Conservation (phyloP, 2,797 vertebrate species). For the Lindbergichthys nudifrons region DNA sequence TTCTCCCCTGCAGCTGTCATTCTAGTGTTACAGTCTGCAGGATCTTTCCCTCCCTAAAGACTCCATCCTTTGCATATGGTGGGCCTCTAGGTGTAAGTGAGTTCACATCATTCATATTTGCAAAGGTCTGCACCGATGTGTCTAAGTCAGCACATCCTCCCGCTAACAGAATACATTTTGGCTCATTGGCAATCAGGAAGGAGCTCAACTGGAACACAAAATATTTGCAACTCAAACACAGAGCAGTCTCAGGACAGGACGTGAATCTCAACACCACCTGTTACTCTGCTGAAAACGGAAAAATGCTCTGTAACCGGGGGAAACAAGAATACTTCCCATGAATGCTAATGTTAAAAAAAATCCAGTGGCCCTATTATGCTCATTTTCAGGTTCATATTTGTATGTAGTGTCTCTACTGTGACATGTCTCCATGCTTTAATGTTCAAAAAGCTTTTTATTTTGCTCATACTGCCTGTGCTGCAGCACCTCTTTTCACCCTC, state of each 20-base stretch:
- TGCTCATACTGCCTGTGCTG: no score
- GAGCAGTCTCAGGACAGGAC: constrained; percentile 44
- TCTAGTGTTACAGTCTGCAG: not conserved
- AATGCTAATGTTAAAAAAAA: constrained; percentile 45
- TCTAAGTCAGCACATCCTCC: constrained; percentile 15
- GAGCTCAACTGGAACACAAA: constrained; percentile 30
- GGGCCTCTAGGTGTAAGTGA: not conserved
- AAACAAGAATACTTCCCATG: constrained; percentile 19
- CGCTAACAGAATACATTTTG: constrained; percentile 35
- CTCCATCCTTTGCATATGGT: not conserved
- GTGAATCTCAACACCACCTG: constrained; percentile 37
- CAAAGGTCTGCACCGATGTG: constrained; percentile 4
- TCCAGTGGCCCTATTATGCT: not conserved
- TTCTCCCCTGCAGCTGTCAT: not conserved
- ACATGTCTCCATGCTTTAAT: no score
- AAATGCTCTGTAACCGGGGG: constrained; percentile 26
- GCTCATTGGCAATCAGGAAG: constrained; percentile 47
- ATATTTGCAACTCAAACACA: constrained; percentile 54
- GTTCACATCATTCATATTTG: not conserved
- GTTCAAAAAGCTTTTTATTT: no score
- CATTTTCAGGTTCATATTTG: no score
- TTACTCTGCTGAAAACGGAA: constrained; percentile 32
- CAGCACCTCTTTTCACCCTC: no score
- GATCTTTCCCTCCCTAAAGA: not conserved
- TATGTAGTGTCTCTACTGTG: no score